phyloP scores from a whole-genome alignment of 2,888 invertebrate species.

The Epicampocera succincta region DNA sequence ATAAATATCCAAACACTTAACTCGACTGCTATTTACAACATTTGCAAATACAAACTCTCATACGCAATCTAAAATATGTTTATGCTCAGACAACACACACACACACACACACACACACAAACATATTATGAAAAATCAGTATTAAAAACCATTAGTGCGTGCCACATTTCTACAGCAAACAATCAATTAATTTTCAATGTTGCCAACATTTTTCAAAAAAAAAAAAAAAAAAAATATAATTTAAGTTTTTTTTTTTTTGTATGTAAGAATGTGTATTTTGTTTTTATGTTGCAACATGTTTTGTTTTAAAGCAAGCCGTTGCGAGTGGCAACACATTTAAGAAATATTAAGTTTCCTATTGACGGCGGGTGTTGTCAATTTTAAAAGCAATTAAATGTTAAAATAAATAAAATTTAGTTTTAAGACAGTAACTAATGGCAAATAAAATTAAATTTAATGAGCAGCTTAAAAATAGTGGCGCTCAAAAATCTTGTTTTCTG shows the following conservation, averaged over 20 bases:
- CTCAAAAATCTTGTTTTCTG: slow-evolving; percentile 46
- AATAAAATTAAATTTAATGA: slow-evolving; percentile 69
- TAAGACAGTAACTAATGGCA: slow-evolving; percentile 61
- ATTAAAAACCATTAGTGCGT: slow-evolving; percentile 69
- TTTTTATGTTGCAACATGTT: slow-evolving; percentile 33
- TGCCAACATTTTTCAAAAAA: slow-evolving; percentile 56
- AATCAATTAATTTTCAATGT: slow-evolving; percentile 70
- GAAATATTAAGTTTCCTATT: slow-evolving; percentile 61
- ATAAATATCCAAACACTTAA: slow-evolving; percentile 67
- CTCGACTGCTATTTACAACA: slow-evolving; percentile 51
- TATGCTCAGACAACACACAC: slow-evolving; percentile 22
- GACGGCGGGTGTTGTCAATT: slow-evolving; percentile 68
- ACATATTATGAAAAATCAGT: slow-evolving; percentile 18
- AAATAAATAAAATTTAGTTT: slow-evolving; percentile 16
- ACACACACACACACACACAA: slow-evolving; percentile 13
- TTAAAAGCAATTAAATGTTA: slow-evolving; percentile 67
- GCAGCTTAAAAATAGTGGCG: slow-evolving; percentile 53
- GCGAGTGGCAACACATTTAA: not conserved
- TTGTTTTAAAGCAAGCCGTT: slow-evolving; percentile 8
- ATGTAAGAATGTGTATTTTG: not conserved
- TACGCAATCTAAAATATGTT: not conserved
- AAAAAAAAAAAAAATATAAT: slow-evolving; percentile 19
- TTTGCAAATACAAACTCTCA: slow-evolving; percentile 21
- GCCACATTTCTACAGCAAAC: slow-evolving; percentile 64
- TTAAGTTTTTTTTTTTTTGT: slow-evolving; percentile 4